Percentiles rank a stretch among this genome's conserved stretches.
Evolutionary conservation across 1,140 invertebrate genomes (phyloP).

Genomic region (Cyclargus thomasi): DNA sequence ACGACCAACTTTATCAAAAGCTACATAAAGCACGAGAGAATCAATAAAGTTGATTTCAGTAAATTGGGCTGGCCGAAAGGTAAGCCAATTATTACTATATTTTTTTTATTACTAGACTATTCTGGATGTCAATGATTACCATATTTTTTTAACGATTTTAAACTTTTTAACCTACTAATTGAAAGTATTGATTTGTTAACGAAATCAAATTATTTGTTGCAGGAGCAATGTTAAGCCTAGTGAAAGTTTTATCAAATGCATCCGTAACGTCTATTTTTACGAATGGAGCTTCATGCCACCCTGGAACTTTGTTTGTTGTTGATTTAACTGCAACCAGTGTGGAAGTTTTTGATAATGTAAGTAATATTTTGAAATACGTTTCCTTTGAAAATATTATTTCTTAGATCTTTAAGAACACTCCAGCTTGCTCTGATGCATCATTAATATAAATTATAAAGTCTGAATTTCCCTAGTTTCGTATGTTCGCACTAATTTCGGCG

Average conservation of each 20-base stretch:
- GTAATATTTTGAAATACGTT: not conserved
- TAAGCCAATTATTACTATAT: slow-evolving; percentile 32
- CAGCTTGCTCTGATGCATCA: no score
- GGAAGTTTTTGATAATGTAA: not conserved
- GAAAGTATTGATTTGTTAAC: not conserved
- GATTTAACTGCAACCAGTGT: slow-evolving; percentile 29
- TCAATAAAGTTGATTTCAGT: slow-evolving; percentile 33
- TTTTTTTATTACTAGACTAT: no score
- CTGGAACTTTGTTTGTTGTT: slow-evolving; percentile 31
- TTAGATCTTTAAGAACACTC: not conserved
- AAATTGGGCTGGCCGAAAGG: slow-evolving; percentile 44
- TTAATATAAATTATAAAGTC: no score
- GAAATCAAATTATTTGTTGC: slow-evolving; percentile 19
- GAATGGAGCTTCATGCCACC: slow-evolving; percentile 22
- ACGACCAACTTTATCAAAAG: slow-evolving; percentile 39
- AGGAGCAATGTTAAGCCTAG: slow-evolving; percentile 36
- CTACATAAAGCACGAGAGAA: slow-evolving; percentile 42
- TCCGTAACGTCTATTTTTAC: slow-evolving; percentile 29
- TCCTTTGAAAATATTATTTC: not conserved
- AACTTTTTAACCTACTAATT: no score
- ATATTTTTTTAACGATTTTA: no score
- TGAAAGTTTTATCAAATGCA: slow-evolving; percentile 29
- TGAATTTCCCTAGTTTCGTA: no score
- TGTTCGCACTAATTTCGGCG: no score
- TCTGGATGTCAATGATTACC: slow-evolving; percentile 23